Conservation (phyloP, 2,888 invertebrate species). For the Enchytraeus crypticus region DNA sequence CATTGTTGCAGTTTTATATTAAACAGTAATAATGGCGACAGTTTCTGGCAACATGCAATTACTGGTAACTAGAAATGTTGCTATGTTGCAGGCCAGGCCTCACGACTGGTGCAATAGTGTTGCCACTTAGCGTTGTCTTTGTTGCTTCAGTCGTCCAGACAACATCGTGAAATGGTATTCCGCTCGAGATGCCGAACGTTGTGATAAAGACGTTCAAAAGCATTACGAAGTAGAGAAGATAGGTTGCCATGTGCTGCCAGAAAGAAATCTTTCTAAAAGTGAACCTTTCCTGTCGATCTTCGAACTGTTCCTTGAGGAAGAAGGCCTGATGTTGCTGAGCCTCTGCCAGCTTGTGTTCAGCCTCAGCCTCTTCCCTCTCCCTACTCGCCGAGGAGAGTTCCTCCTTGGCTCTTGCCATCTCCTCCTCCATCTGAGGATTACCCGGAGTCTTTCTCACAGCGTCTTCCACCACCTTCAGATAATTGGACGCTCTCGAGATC, state of each 20-base stretch:
- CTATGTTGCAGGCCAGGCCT: no score
- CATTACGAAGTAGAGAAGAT: conserved; percentile 30
- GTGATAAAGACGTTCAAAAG: conserved; percentile 31
- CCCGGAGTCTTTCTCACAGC: conserved; percentile 27
- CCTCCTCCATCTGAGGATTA: conserved; percentile 28
- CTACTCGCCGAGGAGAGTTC: conserved; percentile 23
- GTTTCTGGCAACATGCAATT: no score
- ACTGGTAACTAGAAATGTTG: no score
- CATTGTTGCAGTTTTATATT: no score
- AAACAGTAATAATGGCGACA: no score
- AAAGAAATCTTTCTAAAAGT: conserved; percentile 29
- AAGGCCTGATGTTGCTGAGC: conserved; percentile 30
- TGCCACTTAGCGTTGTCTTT: no score
- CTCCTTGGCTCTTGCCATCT: conserved; percentile 25
- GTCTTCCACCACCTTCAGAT: conserved; percentile 29
- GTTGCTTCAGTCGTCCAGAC: no score
- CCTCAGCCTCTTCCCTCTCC: conserved; percentile 29
- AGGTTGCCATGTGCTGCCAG: conserved; percentile 32
- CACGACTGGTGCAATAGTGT: no score
- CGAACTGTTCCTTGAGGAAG: conserved; percentile 29
- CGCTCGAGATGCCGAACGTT: conserved; percentile 28
- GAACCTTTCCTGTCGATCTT: conserved; percentile 27
- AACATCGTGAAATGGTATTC: no score
- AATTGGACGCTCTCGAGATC: conserved; percentile 26
- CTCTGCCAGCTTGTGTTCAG: conserved; percentile 28